Percentiles rank a stretch among this genome's conserved stretches.
Conservation (phyloP, 2,888 invertebrate genomes). For the Magallana nippona region DNA sequence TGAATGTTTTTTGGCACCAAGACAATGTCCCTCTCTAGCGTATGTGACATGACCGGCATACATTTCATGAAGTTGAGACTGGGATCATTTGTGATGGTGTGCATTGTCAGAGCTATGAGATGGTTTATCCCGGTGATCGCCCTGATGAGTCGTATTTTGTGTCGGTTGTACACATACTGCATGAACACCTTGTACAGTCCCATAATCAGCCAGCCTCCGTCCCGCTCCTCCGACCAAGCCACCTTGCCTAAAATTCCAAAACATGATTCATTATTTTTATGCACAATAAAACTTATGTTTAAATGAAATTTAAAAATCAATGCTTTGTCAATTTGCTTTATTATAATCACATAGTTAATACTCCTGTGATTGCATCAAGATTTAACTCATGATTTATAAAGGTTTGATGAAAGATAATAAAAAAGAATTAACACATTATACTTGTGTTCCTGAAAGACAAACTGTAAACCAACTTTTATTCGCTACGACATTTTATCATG, state of each 20-base stretch:
- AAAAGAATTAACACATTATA: too few species aligned
- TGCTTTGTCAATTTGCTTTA: too few species aligned
- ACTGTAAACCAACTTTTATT: too few species aligned
- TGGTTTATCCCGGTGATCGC: constrained; percentile 37
- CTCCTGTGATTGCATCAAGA: too few species aligned
- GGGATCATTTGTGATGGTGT: constrained; percentile 2
- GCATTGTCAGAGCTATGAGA: constrained; percentile 34
- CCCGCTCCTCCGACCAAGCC: constrained; percentile 36
- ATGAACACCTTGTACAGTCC: constrained; percentile 35
- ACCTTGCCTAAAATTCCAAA: constrained; percentile 16
- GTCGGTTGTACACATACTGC: constrained; percentile 16
- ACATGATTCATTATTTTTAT: too few species aligned
- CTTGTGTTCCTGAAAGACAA: too few species aligned
- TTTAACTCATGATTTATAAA: too few species aligned
- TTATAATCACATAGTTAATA: too few species aligned
- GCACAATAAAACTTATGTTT: too few species aligned
- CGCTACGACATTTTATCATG: too few species aligned
- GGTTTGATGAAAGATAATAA: too few species aligned
- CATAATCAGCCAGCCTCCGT: constrained; percentile 41
- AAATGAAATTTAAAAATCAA: too few species aligned
- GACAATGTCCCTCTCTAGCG: constrained; percentile 26
- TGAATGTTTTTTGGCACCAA: constrained; percentile 35
- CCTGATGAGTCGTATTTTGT: neutral
- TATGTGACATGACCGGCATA: constrained; percentile 37
- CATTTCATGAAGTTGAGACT: constrained; percentile 42